Evolutionary conservation across 2,888 invertebrate genomes (phyloP), one percentile per base, ranked within the genome.

Genomic region (Amphipoea oculea): DNA sequence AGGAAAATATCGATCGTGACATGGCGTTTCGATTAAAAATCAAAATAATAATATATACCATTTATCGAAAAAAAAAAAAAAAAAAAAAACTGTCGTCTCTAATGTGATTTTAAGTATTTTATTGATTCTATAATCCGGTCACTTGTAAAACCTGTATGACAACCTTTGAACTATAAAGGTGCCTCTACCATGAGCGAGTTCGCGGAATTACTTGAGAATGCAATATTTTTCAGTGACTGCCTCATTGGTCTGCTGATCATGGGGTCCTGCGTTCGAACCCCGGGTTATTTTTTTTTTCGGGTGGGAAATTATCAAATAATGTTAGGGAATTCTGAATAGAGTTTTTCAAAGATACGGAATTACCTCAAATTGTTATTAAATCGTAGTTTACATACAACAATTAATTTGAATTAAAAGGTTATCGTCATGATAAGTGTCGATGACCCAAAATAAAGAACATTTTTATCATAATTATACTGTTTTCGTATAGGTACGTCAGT

Each of bases 111-210:
- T 89, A 90, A 91, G 92, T 92, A 92, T 92, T 92, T 92, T 92
- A 92, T 94, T 91, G 90, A 90, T 91, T 90, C 88, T 88, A 91
- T 90, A 90, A 92, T 88, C 90, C 91, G 92, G 91, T 90, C 92
- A 90, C 91, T 92, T 87, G 93, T 88, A 76, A 91, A 95, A 96
- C 95, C 94, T 83, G 96, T 94, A 91, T 91, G 78, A 72, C 89
- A 92, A 96, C 94, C 96, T 96, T 94, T 96, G 96, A 95, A 95
- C 96, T 95, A 93, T 94, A 91, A 92, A 92, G 92, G 90, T 90
- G 89, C 77, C 81, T 89, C 76, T 82, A 90, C 62, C 40, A 80
- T 83, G 83, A 40, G 73, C 62, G 62, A 73, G 71, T 66, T 74
- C 17, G 66, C 60, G 78, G 71, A 66, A 23, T 69, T 63, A 40